Percentiles rank a stretch among this genome's conserved stretches.
These are phyloP conservation scores for Drosophila planitibia DNA, from an alignment of 2,888 invertebrate species.

Conservation along the genomic window DNA sequence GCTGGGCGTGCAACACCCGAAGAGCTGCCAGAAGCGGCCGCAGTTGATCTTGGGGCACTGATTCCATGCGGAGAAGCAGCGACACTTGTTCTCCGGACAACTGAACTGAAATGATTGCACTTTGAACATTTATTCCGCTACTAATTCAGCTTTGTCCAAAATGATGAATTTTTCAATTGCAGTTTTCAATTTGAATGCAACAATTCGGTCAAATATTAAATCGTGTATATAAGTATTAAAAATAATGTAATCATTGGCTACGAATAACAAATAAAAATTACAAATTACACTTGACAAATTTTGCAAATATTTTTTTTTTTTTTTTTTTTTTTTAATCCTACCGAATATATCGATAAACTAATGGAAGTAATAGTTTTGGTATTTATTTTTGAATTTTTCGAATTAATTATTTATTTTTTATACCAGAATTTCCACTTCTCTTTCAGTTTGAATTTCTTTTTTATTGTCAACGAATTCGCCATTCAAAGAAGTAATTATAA, in stretches of 20 bases:
- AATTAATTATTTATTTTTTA: not conserved
- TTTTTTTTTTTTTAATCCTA: too few species aligned
- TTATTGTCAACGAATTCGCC: not conserved
- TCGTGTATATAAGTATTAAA: not conserved
- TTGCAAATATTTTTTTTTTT: not conserved
- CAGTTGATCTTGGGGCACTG: conserved; percentile 2
- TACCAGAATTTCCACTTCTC: not conserved
- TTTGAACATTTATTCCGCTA: conserved; percentile 21
- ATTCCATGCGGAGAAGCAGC: conserved; percentile 35
- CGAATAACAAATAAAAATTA: not conserved
- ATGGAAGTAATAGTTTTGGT: not conserved
- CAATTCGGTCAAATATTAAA: not conserved
- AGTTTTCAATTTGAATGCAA: not conserved
- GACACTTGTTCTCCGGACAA: not conserved
- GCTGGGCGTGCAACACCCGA: conserved; percentile 9
- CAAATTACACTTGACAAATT: not conserved
- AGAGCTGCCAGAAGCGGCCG: not conserved
- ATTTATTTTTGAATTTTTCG: not conserved
- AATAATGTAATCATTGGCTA: not conserved
- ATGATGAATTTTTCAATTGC: not conserved
- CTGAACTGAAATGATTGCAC: conserved; percentile 1
- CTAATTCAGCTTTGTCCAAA: not conserved
- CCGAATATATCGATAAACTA: not conserved
- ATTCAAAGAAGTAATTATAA: conserved; percentile 9
- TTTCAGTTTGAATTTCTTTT: not conserved